phyloP scores from a whole-genome alignment of 2,888 invertebrate species.

The Podotricha telesiphe region DNA sequence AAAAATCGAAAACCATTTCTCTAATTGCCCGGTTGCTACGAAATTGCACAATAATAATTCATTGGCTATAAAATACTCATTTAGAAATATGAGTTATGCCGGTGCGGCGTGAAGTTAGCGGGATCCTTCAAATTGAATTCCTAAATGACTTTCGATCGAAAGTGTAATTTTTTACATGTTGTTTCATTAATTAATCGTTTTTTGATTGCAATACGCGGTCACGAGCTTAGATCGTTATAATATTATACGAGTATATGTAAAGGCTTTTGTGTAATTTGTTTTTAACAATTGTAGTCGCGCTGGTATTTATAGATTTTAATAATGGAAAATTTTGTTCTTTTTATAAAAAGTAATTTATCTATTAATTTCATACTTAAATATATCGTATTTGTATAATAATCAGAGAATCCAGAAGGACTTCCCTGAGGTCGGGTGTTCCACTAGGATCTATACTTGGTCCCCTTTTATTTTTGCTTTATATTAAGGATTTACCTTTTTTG shows the following conservation, averaged over 20 bases:
- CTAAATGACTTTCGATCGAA: slow-evolving; percentile 44
- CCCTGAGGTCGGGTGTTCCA: too few species aligned
- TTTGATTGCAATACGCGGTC: slow-evolving; percentile 6
- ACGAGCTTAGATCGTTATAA: background rate
- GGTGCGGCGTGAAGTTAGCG: slow-evolving; percentile 26
- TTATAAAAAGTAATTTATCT: too few species aligned
- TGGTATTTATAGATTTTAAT: too few species aligned
- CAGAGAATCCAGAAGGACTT: too few species aligned
- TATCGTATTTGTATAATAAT: too few species aligned
- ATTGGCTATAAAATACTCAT: slow-evolving; percentile 62
- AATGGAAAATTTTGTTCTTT: too few species aligned
- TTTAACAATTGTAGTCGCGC: too few species aligned
- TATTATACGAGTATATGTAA: background rate
- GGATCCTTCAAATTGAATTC: slow-evolving; percentile 46
- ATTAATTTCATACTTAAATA: too few species aligned
- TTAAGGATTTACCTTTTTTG: too few species aligned
- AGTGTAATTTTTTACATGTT: slow-evolving; percentile 22
- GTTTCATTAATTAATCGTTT: slow-evolving; percentile 13
- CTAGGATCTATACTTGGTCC: too few species aligned
- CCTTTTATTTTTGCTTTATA: too few species aligned
- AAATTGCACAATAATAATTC: slow-evolving; percentile 65
- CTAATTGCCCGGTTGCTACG: slow-evolving; percentile 62
- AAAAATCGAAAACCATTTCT: slow-evolving; percentile 60
- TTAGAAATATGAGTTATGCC: slow-evolving; percentile 59
- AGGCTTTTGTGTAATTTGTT: background rate